These are phyloP conservation scores for Harlomillsia oculata DNA, from an alignment of 1,140 invertebrate genomes.

Conservation along the genomic window DNA sequence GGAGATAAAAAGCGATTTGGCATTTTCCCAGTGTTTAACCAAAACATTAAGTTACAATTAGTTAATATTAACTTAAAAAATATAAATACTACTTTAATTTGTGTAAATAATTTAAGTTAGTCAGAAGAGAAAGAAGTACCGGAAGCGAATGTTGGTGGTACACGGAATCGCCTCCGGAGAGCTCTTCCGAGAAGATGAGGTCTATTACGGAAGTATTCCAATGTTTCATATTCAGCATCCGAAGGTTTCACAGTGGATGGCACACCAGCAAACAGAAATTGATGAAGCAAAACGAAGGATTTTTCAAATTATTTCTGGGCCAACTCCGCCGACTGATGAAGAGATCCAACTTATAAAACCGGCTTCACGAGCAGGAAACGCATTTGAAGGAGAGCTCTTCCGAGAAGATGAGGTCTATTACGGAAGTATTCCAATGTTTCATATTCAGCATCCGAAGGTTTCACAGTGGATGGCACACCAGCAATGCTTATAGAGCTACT, in stretches of 20 bases:
- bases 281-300: slow-evolving; percentile 26
- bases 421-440: slow-evolving; percentile 34
- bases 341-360: slow-evolving; percentile 18
- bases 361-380: slow-evolving; percentile 1
- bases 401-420: slow-evolving; percentile 31
- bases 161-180: too few species aligned
- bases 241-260: not conserved
- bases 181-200: slow-evolving; percentile 31
- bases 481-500: too few species aligned
- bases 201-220: slow-evolving; percentile 34
- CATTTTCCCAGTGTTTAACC: too few species aligned
- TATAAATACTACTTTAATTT: too few species aligned
- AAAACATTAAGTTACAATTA: too few species aligned
- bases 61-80: too few species aligned
- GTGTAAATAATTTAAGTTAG: too few species aligned
- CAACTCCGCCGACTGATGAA: slow-evolving; percentile 2
- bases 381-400: slow-evolving; percentile 21
- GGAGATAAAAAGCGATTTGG: too few species aligned
- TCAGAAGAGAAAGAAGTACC: too few species aligned
- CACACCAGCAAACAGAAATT: slow-evolving; percentile 19
- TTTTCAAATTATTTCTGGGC: slow-evolving; percentile 8
- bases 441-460: slow-evolving; percentile 4
- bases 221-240: slow-evolving; percentile 19
- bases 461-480: not conserved
- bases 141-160: too few species aligned